Evolutionary conservation across 2,888 invertebrate genomes (phyloP).

Genomic region (Cyclophora punctaria): DNA sequence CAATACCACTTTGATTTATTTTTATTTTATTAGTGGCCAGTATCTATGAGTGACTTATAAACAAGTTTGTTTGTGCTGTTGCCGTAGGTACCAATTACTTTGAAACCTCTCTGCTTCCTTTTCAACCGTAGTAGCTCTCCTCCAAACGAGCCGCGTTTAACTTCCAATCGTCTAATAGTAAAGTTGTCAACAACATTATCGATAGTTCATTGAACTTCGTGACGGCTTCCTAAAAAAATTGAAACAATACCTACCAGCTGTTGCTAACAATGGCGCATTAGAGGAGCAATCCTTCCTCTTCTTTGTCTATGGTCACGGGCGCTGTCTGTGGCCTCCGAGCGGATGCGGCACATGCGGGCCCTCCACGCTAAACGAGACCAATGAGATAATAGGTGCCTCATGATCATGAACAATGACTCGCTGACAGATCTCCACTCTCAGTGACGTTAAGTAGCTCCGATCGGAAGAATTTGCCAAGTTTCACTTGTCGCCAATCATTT

Average conservation of each 20-base stretch:
- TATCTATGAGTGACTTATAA: neutral
- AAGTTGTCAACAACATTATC: neutral
- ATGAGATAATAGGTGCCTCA: conserved; percentile 59
- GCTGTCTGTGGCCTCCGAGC: conserved; percentile 38
- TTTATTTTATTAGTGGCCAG: conserved; percentile 31
- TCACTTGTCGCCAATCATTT: neutral
- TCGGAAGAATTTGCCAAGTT: conserved; percentile 9
- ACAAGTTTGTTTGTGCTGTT: conserved; percentile 6
- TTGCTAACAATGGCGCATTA: conserved; percentile 41
- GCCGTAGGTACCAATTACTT: neutral
- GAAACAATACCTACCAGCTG: conserved; percentile 14
- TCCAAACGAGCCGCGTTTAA: too few species aligned
- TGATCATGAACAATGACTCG: conserved; percentile 46
- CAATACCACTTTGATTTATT: conserved; percentile 36
- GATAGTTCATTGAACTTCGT: conserved; percentile 21
- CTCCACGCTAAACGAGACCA: conserved; percentile 51
- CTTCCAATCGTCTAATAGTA: too few species aligned
- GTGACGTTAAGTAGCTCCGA: conserved; percentile 21
- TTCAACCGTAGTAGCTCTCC: too few species aligned
- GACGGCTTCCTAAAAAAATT: conserved; percentile 31
- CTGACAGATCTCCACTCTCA: conserved; percentile 33
- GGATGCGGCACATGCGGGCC: conserved; percentile 64
- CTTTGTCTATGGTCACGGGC: conserved; percentile 63
- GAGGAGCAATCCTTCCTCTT: conserved; percentile 37
- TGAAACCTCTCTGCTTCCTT: too few species aligned